A percentile compares a stretch with the other conserved stretches of the same genome.
These are phyloP conservation scores for Tromatobia lineatoria DNA, from an alignment of 2,888 invertebrate genomes.

Conservation along the genomic window DNA sequence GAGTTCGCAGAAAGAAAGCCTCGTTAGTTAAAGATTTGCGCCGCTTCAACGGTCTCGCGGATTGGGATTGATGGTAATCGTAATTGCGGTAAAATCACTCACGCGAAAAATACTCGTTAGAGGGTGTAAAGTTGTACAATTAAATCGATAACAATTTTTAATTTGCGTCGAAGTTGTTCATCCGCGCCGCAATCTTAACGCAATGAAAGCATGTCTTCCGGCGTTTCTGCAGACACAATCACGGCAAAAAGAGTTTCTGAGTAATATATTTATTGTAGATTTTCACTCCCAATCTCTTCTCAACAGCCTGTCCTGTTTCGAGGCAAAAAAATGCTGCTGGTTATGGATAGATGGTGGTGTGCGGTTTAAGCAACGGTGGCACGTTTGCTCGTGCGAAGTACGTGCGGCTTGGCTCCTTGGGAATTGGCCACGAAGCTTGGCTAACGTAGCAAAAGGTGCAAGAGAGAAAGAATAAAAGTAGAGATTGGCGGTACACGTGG, in stretches of 20 bases:
- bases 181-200: background rate
- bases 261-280: constrained; percentile 61
- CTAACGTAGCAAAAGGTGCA: constrained; percentile 8
- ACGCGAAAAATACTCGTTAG: background rate
- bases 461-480: constrained; percentile 50
- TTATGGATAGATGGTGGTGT: constrained; percentile 24
- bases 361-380: constrained; percentile 62
- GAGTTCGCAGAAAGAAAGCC: background rate
- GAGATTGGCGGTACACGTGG: constrained; percentile 72
- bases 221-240: constrained; percentile 1
- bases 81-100: background rate
- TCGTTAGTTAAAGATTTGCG: background rate
- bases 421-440: constrained; percentile 62
- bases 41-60: background rate
- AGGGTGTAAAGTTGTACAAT: constrained; percentile 7
- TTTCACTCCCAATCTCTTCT: constrained; percentile 23
- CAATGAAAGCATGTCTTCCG: background rate
- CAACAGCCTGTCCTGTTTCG: constrained; percentile 49
- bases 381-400: constrained; percentile 58
- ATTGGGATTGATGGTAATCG: background rate
- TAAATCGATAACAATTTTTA: constrained; percentile 11
- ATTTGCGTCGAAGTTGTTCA: background rate
- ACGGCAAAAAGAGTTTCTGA: constrained; percentile 40
- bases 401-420: constrained; percentile 57
- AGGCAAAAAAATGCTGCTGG: constrained; percentile 11